Evolutionary conservation across 2,113 vertebrate genomes (phyloP).

Genomic region (Lanius ludovicianus): DNA sequence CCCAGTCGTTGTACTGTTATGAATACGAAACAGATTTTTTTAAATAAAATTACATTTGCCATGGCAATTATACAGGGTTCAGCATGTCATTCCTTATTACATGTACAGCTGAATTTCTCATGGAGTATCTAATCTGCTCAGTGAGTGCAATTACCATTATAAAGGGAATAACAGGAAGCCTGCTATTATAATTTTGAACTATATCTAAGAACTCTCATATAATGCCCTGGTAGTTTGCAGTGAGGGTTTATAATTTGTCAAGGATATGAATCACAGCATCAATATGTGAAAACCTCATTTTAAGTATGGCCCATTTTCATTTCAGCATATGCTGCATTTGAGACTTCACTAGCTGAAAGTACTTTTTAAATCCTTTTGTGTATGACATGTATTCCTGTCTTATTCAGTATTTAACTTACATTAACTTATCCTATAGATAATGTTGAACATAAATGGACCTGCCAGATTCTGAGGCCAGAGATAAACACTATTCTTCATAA

Average conservation of each 20-base stretch:
- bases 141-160: background rate
- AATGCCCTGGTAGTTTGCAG: background rate
- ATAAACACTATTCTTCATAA: background rate
- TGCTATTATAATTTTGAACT: slow-evolving; percentile 7
- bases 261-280: background rate
- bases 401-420: background rate
- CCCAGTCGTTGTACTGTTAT: background rate
- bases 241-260: background rate
- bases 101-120: background rate
- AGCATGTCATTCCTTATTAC: background rate
- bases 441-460: background rate
- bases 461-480: background rate
- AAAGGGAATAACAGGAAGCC: background rate
- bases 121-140: slow-evolving; percentile 2
- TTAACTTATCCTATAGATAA: background rate
- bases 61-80: background rate
- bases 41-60: background rate
- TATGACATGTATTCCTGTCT: background rate
- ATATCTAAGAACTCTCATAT: background rate
- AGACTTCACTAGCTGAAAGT: background rate
- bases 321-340: background rate
- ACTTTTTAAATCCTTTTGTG: background rate
- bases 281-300: background rate
- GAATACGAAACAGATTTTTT: slow-evolving; percentile 16
- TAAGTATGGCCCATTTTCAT: background rate